Evolutionary conservation across 2,113 vertebrate genomes (phyloP).

Genomic region (Neolamprologus fasciatus): DNA sequence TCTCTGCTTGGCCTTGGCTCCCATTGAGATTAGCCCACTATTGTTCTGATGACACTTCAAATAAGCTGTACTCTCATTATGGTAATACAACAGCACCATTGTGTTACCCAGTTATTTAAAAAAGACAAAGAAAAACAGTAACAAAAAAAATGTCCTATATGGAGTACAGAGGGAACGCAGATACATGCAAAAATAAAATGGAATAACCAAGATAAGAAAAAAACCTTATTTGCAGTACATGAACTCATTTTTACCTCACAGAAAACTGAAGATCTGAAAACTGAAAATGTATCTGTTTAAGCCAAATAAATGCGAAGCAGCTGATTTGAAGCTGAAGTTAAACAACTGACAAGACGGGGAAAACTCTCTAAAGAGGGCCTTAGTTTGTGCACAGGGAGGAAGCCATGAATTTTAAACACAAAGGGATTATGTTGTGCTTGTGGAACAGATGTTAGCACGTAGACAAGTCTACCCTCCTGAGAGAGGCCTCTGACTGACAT

Average conservation of each 20-base stretch:
- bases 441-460: slow-evolving; percentile 60
- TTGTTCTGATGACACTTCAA: slow-evolving; percentile 46
- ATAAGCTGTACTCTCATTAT: slow-evolving; percentile 5
- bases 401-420: slow-evolving; percentile 16
- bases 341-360: background rate
- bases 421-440: slow-evolving; percentile 32
- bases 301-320: accelerated
- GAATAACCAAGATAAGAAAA: background rate
- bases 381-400: background rate
- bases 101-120: background rate
- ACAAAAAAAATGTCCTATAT: background rate
- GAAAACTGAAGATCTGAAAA: background rate
- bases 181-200: background rate
- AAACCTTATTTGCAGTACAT: background rate
- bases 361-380: background rate
- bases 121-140: background rate
- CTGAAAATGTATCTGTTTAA: background rate
- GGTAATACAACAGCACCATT: background rate
- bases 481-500: slow-evolving; percentile 28
- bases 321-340: background rate
- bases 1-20: slow-evolving; percentile 36
- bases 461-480: slow-evolving; percentile 24
- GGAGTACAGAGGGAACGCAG: background rate
- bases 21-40: slow-evolving; percentile 48
- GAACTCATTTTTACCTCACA: background rate